Evolutionary conservation across 2,113 vertebrate species (phyloP).

Genomic region (Elanus axillaris): DNA sequence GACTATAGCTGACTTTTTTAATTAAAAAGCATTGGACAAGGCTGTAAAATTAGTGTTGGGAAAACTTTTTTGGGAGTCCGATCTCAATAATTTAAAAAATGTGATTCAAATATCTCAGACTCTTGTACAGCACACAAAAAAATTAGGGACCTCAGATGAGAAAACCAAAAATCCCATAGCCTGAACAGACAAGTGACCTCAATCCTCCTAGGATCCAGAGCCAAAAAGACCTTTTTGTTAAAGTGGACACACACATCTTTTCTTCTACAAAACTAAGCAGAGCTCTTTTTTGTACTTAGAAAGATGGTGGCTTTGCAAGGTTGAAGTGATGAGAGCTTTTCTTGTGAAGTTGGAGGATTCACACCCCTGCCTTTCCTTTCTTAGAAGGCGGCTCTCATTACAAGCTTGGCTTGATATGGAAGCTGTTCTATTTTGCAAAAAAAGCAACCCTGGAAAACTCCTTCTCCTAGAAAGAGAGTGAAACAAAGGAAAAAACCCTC

Average conservation of each 20-base stretch:
- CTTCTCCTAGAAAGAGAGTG: not conserved
- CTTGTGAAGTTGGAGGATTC: not conserved
- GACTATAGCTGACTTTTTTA: not conserved
- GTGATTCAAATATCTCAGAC: not conserved
- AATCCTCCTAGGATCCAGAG: not conserved
- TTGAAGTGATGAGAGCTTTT: not conserved
- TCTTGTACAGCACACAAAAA: not conserved
- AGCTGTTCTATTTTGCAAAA: not conserved
- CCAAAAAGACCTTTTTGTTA: not conserved
- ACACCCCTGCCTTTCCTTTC: not conserved
- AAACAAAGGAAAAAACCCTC: not conserved
- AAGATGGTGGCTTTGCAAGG: not conserved
- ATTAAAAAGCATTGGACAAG: not conserved
- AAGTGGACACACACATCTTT: not conserved
- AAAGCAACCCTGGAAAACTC: not conserved
- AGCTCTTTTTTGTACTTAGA: not conserved
- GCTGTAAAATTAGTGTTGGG: not conserved
- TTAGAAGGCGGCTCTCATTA: not conserved
- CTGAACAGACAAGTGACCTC: not conserved
- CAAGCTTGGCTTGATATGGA: not conserved
- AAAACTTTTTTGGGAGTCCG: fast-evolving
- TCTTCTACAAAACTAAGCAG: not conserved
- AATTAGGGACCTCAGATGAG: not conserved
- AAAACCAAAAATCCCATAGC: not conserved
- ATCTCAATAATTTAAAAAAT: not conserved